Evolutionary conservation across 92 coral and sea anemone species (phyloP).

Genomic region (Siderastrea siderea): DNA sequence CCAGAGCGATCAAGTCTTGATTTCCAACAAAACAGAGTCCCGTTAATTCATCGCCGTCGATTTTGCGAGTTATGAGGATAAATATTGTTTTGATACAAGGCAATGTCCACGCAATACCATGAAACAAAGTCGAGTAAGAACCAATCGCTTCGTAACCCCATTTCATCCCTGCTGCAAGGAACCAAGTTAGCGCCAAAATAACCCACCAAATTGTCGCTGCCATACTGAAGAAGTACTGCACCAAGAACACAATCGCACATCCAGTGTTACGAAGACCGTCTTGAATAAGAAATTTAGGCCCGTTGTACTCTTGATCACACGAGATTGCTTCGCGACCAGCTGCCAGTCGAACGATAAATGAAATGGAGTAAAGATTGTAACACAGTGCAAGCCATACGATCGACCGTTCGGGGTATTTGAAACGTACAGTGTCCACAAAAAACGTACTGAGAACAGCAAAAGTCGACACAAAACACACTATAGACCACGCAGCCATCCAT

Average conservation of each 20-base stretch:
- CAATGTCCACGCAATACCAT: constrained; percentile 93
- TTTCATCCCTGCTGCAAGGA: constrained; percentile 98
- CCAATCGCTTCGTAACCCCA: constrained; percentile 97
- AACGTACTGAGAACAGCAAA: constrained; percentile 82
- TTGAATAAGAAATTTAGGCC: constrained; percentile 85
- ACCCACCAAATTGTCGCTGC: constrained; percentile 99
- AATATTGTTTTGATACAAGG: constrained; percentile 96
- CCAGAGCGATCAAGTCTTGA: constrained; percentile 96
- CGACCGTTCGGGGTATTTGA: constrained; percentile 94
- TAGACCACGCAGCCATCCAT: constrained; percentile 97
- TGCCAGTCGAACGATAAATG: constrained; percentile 86
- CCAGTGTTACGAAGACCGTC: constrained; percentile 97
- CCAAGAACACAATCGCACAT: constrained; percentile 91
- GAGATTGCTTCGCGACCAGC: constrained; percentile 94
- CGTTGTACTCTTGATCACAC: constrained; percentile 84
- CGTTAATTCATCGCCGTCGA: constrained; percentile 98
- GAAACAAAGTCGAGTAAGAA: constrained; percentile 94
- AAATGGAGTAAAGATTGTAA: constrained; percentile 87
- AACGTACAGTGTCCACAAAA: constrained; percentile 89
- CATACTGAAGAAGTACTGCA: constrained; percentile 97
- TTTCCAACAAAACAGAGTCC: constrained; percentile 99
- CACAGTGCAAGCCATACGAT: constrained; percentile 94
- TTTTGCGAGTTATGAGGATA: constrained; percentile 92
- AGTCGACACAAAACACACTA: constrained; percentile 89
- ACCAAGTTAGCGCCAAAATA: constrained; percentile 94